Conservation (phyloP, 2,888 invertebrate genomes). For the Aproaerema taeniolella region DNA sequence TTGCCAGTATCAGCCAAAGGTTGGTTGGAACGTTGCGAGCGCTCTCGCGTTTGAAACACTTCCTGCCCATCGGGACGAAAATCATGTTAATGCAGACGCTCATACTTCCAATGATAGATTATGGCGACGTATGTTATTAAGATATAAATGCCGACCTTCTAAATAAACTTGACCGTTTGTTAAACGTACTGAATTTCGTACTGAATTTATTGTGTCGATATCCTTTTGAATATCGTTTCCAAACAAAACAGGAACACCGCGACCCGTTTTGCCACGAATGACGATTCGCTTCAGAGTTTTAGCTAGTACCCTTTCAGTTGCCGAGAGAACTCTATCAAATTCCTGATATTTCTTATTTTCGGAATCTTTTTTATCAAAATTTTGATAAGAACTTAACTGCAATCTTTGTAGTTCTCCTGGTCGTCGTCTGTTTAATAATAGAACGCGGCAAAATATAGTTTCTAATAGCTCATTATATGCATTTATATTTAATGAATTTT, state of each 20-base stretch:
- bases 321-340: background rate
- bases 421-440: background rate
- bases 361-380: background rate
- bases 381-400: background rate
- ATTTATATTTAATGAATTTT: background rate
- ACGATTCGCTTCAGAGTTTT: background rate
- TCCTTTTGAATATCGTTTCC: conserved; percentile 25
- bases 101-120: too few relatives aligned
- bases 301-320: background rate
- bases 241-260: conserved; percentile 30
- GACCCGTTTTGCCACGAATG: background rate
- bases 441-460: background rate
- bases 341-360: background rate
- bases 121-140: too few relatives aligned
- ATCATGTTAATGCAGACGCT: too few relatives aligned
- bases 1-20: too few relatives aligned
- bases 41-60: too few relatives aligned
- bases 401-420: background rate
- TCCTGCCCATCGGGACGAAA: too few relatives aligned
- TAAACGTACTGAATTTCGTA: too few relatives aligned
- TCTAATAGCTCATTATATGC: background rate
- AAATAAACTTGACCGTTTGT: too few relatives aligned
- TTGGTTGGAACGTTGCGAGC: too few relatives aligned
- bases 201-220: conserved; percentile 18
- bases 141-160: too few relatives aligned